phyloP scores from a whole-genome alignment of 2,113 vertebrate genomes.

The Urocynchramus pylzowi region DNA sequence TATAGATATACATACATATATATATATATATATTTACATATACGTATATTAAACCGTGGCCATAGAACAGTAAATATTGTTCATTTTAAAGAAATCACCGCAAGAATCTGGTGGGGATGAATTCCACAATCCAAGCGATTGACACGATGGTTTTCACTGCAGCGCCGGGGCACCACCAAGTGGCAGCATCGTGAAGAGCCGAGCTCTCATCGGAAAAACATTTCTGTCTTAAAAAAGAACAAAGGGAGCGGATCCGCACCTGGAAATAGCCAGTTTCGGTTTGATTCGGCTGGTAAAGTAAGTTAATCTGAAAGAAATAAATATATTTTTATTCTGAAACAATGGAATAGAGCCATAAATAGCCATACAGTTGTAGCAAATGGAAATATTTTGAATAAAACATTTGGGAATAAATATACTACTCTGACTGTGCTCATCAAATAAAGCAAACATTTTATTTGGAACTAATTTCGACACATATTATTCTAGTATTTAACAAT shows the following conservation, averaged over 20 bases:
- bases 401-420: neutral
- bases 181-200: neutral
- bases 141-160: neutral
- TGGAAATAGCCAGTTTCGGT: neutral
- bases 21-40: fast-evolving
- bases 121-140: fast-evolving
- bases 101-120: neutral
- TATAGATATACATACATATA: neutral
- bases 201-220: neutral
- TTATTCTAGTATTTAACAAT: neutral
- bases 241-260: neutral
- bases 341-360: neutral
- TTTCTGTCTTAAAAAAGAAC: neutral
- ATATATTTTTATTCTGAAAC: neutral
- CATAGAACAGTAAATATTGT: neutral
- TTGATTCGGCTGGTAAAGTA: neutral
- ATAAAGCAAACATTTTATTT: neutral
- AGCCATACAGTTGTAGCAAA: neutral
- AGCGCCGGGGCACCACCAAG: conserved; percentile 25
- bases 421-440: neutral
- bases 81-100: neutral
- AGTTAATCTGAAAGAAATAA: neutral
- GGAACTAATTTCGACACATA: neutral
- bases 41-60: neutral
- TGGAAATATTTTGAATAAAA: neutral